Evolutionary conservation across 2,888 invertebrate species (phyloP), one percentile per base, ranked within the genome.

Genomic region (Apamea sordens): DNA sequence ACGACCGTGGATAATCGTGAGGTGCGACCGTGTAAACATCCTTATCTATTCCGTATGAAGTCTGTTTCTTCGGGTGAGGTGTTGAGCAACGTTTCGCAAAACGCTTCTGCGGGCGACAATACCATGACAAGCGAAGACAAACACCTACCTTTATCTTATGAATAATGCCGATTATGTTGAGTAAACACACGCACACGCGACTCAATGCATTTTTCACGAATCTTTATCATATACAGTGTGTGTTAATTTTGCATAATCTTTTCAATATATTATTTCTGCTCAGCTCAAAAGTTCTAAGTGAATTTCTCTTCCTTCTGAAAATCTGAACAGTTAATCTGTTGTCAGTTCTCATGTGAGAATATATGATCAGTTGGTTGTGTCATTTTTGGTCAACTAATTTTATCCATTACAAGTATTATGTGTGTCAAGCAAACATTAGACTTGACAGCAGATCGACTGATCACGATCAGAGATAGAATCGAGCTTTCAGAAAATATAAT

Each of bases 141-240:
- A 96, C 93, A 96, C 95, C 88, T 86, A 88, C 88, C 91, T 94
- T 92, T 96, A 96, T 96, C 96, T 95, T 96, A 96, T 97, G 97
- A 97, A 96, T 97, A 96, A 97, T 96, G 95, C 95, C 96, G 96
- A 96, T 96, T 95, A 96, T 95, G 93, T 95, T 96, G 93, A 89
- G 94, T 92, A 96, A 96, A 97, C 95, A 96, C 92, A 92, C 93
- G 93, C 94, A 94, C 93, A 93, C 94, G 92, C 92, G 93, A 93
- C 92, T 90, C 86, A 93, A 91, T 96, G 95, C 94, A 95, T 96
- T 96, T 96, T 96, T 95, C 94, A 95, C 93, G 89, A 94, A 94
- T 92, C 87, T 92, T 94, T 94, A 93, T 94, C 91, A 88, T 93
- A 91, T 92, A 96, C 94, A 96, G 95, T 92, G 65, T 95, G 96